phyloP scores from a whole-genome alignment of 2,113 vertebrate species.

The Syngnathus typhle region DNA sequence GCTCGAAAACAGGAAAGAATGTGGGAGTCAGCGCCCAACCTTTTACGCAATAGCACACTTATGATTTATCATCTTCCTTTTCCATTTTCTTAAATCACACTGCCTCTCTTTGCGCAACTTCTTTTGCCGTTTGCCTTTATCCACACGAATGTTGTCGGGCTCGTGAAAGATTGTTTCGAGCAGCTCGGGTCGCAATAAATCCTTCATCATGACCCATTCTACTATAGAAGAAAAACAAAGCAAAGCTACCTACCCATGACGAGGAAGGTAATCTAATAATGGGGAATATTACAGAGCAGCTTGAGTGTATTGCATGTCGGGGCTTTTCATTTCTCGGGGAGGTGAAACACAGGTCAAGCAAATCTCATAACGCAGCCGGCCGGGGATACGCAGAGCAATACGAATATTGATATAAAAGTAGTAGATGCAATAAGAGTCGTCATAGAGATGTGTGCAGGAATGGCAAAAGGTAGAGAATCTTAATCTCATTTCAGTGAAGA shows the following conservation, averaged over 20 bases:
- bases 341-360: conserved; percentile 11
- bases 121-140: conserved; percentile 27
- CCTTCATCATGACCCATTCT: conserved; percentile 13
- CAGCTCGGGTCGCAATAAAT: conserved; percentile 32
- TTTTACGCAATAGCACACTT: conserved; percentile 8
- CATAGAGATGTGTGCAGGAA: too few relatives aligned
- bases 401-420: conserved; percentile 17
- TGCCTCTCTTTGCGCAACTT: conserved; percentile 20
- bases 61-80: conserved; percentile 9
- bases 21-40: conserved; percentile 22
- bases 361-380: neutral
- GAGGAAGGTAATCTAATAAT: conserved; percentile 5
- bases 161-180: conserved; percentile 34
- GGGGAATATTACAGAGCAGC: conserved; percentile 10
- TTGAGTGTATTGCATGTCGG: too few relatives aligned
- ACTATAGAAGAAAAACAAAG: conserved; percentile 28
- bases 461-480: too few relatives aligned
- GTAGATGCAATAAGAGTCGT: neutral
- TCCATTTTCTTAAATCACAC: conserved; percentile 25
- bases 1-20: conserved; percentile 28
- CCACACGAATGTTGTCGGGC: conserved; percentile 37
- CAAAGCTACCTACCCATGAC: neutral
- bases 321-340: neutral
- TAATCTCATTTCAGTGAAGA: conserved; percentile 59
- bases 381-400: neutral